Base-by-base conservation (phyloP, 2,113 vertebrate species). In the Bettongia penicillata region DNA sequence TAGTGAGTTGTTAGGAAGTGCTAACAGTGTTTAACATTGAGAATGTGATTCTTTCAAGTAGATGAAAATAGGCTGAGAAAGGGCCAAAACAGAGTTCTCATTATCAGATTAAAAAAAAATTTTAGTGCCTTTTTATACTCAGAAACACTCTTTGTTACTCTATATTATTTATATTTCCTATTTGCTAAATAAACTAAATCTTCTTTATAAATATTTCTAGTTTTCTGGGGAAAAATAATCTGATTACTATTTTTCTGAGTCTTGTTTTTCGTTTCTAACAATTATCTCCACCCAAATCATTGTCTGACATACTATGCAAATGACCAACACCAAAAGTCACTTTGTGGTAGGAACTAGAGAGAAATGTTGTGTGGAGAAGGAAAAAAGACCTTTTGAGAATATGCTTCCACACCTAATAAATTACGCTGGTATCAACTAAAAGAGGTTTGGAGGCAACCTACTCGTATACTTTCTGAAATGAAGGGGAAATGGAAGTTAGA, bases 251-350 rank as follows among this genome's bases (percentile, higher is more conserved):
- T 94, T 97, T 91, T 91, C 43, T 52, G 5, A 11, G 48, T 94
- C 93, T 90, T 95, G 52, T 92, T 89, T 94, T 89, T 48, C 94
- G 19, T 23, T 89, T 92, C 12, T 93, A 93, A 93, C 91, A 61
- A 53, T 25, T 77, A 31, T 26, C 53, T 19, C 2, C 90, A 91
- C 94, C 96, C 93, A 93, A 68, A 90, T 8, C 93, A 12, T 50
- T 61, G 10, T 61, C 28, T 19, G 16, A 89, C 57, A 43, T 92
- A 92, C 55, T 43, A 95, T 53, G 48, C 9, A 43, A 19, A 51
- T 92, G 94, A 92, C 96, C 68, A 94, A 9, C 48, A n/a, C 31
- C 31, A 97, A 9, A 94, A 3, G 14, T 7, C 90, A 95, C 91
- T 91, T 91, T 52, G 92, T 77, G 68, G 5, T 77, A 53, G 37